phyloP scores from a whole-genome alignment of 2,888 invertebrate species.

The Callinectes sapidus region DNA sequence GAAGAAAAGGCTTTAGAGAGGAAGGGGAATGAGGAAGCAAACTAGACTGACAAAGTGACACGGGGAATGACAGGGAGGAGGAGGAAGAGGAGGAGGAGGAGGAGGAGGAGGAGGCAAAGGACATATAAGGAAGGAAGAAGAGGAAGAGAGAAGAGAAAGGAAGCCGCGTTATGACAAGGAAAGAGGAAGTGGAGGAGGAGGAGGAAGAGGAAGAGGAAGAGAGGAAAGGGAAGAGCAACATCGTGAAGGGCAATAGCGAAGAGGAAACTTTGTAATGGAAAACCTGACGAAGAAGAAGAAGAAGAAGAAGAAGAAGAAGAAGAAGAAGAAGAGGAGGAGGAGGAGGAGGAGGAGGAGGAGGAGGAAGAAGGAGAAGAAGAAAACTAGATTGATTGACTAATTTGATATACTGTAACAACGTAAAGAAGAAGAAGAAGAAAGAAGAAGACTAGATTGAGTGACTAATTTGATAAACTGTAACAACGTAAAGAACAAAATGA shows the following conservation, averaged over 20 bases:
- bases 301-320: not conserved
- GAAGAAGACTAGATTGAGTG: not conserved
- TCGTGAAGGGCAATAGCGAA: not conserved
- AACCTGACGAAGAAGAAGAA: not conserved
- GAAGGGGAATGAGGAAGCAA: not conserved
- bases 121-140: not conserved
- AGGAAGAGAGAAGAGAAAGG: not conserved
- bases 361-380: too few relatives aligned
- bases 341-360: not conserved
- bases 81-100: constrained; percentile 1
- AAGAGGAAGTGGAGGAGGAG: not conserved
- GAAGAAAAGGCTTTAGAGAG: not conserved
- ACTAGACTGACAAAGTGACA: not conserved
- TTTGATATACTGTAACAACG: not conserved
- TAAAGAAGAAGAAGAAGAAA: not conserved
- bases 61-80: not conserved
- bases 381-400: not conserved
- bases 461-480: too few relatives aligned
- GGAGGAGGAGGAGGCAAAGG: not conserved
- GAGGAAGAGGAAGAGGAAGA: not conserved
- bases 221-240: not conserved
- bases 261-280: constrained; percentile 17
- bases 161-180: not conserved
- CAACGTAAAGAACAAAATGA: not conserved
- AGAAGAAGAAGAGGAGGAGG: not conserved